Evolutionary conservation across 2,113 vertebrate genomes (phyloP).

Genomic region (Heteronetta atricapilla): DNA sequence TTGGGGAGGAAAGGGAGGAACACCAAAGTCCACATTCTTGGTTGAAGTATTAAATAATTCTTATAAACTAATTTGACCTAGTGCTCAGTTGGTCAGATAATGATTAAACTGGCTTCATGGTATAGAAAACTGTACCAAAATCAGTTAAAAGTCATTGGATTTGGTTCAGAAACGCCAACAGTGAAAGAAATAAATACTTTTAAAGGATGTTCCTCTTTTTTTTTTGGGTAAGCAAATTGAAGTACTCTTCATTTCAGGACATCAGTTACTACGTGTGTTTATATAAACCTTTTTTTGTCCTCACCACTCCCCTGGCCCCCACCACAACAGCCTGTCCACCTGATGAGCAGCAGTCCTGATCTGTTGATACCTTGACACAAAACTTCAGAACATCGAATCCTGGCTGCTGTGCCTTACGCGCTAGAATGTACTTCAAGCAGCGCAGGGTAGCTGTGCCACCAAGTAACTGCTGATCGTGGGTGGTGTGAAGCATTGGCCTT

Average conservation of each 20-base stretch:
- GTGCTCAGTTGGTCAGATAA: not conserved
- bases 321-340: accelerated
- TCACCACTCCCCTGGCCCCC: not conserved
- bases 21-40: not conserved
- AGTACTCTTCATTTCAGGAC: not conserved
- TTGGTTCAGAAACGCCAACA: not conserved
- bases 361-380: accelerated
- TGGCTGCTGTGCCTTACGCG: accelerated
- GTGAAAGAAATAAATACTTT: not conserved
- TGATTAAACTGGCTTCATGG: not conserved
- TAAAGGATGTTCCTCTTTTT: not conserved
- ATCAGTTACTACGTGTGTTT: not conserved
- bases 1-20: accelerated
- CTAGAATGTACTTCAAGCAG: not conserved
- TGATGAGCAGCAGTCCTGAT: not conserved
- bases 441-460: not conserved
- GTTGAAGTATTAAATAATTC: not conserved
- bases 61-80: not conserved
- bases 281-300: not conserved
- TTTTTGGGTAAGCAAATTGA: not conserved
- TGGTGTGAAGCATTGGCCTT: not conserved
- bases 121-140: not conserved
- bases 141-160: not conserved
- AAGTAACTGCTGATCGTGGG: accelerated
- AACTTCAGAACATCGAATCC: not conserved